phyloP scores from a whole-genome alignment of 2,113 vertebrate species.

The Ancistrus triradiatus region DNA sequence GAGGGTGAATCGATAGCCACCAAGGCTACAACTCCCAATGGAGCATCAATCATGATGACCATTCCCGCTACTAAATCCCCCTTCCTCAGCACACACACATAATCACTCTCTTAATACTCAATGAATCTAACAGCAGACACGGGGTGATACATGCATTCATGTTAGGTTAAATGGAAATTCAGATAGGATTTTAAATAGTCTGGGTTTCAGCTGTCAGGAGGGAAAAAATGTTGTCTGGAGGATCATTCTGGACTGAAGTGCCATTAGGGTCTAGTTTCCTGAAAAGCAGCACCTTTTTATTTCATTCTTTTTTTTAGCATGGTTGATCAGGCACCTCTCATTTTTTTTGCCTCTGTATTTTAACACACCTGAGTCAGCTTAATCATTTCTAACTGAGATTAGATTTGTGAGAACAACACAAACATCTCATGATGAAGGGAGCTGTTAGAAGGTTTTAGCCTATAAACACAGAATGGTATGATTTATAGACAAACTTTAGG shows the following conservation, averaged over 20 bases:
- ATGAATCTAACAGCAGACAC: conserved; percentile 32
- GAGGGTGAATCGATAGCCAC: conserved; percentile 63
- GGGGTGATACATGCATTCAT: background rate
- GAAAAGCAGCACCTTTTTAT: too few relatives aligned
- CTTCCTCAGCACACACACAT: conserved; percentile 25
- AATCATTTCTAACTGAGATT: too few relatives aligned
- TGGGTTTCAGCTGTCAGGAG: background rate
- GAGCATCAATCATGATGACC: conserved; percentile 34
- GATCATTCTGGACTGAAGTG: background rate
- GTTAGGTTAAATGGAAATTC: background rate
- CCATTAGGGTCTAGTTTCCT: background rate
- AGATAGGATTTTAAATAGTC: background rate
- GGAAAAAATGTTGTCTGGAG: too few relatives aligned
- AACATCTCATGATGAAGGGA: too few relatives aligned
- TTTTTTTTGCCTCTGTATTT: too few relatives aligned
- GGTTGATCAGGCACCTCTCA: too few relatives aligned
- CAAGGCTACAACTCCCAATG: conserved; percentile 50
- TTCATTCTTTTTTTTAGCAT: too few relatives aligned
- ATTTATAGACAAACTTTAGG: too few relatives aligned
- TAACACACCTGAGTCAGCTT: too few relatives aligned
- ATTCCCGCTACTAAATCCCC: conserved; percentile 10
- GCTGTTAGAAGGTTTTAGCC: too few relatives aligned
- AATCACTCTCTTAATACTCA: conserved; percentile 36
- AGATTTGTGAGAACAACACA: too few relatives aligned
- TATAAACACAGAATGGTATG: too few relatives aligned